Evolutionary conservation across 2,888 invertebrate genomes (phyloP).

Genomic region (Seira sanloemensis): DNA sequence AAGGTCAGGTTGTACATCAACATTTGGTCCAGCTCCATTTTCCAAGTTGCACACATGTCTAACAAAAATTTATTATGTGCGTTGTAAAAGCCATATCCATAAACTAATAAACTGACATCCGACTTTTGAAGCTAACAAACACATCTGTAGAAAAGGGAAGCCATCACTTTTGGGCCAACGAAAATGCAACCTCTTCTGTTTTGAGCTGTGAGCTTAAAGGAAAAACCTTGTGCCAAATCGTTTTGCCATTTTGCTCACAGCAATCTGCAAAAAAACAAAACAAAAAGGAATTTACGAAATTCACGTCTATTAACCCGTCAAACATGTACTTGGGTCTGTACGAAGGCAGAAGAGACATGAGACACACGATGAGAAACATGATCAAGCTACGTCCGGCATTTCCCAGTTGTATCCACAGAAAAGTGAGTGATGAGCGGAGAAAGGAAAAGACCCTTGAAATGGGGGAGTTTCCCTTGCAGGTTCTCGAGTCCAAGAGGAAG

Average conservation of each 20-base stretch:
- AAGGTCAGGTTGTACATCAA: no score
- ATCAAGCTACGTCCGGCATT: slow-evolving; percentile 37
- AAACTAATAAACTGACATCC: no score
- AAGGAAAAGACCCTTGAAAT: slow-evolving; percentile 41
- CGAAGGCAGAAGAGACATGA: slow-evolving; percentile 25
- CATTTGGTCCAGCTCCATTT: no score
- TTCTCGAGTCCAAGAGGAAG: slow-evolving; percentile 41
- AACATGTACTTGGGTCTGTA: slow-evolving; percentile 7
- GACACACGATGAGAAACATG: slow-evolving; percentile 34
- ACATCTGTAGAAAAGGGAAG: no score
- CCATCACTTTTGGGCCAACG: no score
- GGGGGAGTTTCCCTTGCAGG: slow-evolving; percentile 55
- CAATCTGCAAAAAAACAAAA: neutral
- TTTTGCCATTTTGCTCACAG: neutral
- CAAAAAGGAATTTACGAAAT: neutral
- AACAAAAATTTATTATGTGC: no score
- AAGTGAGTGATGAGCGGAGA: slow-evolving; percentile 53
- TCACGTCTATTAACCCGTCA: no score
- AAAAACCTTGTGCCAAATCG: slow-evolving; percentile 9
- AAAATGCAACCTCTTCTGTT: no score
- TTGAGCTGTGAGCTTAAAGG: no score
- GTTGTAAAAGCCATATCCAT: no score
- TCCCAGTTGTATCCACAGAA: slow-evolving; percentile 39
- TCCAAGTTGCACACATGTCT: no score
- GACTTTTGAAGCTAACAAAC: no score